A percentile compares a stretch with the other conserved stretches of the same genome.
Conservation (phyloP, 2,113 vertebrate species). For the Channa argus region DNA sequence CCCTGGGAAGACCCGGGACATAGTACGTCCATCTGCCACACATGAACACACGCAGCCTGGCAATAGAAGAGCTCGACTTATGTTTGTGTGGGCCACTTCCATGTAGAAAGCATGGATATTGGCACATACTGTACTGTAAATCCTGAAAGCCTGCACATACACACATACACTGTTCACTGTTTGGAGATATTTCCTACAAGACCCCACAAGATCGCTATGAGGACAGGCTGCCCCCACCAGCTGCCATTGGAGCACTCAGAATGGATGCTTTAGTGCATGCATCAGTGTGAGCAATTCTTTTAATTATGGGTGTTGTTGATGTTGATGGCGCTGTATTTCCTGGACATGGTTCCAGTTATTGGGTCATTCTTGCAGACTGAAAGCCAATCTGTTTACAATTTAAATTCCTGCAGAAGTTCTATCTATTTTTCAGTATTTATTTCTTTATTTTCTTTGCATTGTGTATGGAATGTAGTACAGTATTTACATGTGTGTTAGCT, state of each 20-base stretch:
- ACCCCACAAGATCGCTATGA: constrained; percentile 58
- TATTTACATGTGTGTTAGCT: constrained; percentile 34
- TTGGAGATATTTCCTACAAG: constrained; percentile 54
- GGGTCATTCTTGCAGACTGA: constrained; percentile 72
- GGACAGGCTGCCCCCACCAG: constrained; percentile 60
- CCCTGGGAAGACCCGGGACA: constrained; percentile 56
- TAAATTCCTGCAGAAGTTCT: constrained; percentile 69
- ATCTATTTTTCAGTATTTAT: constrained; percentile 37
- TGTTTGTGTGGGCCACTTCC: constrained; percentile 21
- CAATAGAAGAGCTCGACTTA: constrained; percentile 30
- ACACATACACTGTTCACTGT: constrained; percentile 19
- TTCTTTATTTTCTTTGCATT: constrained; percentile 6
- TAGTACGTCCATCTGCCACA: constrained; percentile 59
- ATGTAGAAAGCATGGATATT: constrained; percentile 37
- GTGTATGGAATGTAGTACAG: neutral
- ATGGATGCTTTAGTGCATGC: constrained; percentile 77
- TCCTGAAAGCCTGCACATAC: constrained; percentile 14
- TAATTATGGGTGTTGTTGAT: constrained; percentile 82
- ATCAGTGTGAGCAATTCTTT: constrained; percentile 82
- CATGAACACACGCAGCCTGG: constrained; percentile 41
- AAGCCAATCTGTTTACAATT: constrained; percentile 77
- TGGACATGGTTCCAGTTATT: constrained; percentile 77
- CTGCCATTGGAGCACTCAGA: constrained; percentile 72
- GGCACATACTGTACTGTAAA: neutral
- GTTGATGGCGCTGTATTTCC: constrained; percentile 76